These are phyloP conservation scores for Pyrrhosoma nymphula DNA, from an alignment of 2,888 invertebrate species.

Conservation along the genomic window DNA sequence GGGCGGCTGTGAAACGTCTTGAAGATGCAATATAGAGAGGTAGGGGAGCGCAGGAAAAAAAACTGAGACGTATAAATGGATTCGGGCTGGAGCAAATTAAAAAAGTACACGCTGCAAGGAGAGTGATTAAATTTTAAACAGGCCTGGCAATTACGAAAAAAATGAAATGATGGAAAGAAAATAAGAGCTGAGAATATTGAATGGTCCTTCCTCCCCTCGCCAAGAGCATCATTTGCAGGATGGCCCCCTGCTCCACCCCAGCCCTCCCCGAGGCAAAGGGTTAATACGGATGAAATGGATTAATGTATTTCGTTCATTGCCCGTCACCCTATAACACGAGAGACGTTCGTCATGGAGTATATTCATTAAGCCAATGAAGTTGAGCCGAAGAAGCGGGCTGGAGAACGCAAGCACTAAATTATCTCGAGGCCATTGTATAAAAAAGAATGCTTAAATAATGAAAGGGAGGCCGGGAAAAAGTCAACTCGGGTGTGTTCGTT, in stretches of 20 bases:
- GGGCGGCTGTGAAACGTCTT: neutral
- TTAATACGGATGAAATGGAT: conserved; percentile 53
- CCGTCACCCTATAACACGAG: conserved; percentile 31
- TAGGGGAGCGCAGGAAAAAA: conserved; percentile 16
- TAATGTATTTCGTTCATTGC: conserved; percentile 39
- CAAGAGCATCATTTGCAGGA: neutral
- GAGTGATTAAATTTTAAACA: conserved; percentile 55
- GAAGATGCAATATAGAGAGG: neutral
- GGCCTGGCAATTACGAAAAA: conserved; percentile 36
- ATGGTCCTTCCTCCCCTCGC: neutral
- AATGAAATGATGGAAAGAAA: conserved; percentile 19
- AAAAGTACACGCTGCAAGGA: conserved; percentile 54
- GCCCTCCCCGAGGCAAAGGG: neutral
- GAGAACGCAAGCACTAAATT: neutral
- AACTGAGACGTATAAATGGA: neutral
- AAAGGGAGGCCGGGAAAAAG: neutral
- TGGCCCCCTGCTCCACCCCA: neutral
- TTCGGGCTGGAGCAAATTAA: conserved; percentile 47
- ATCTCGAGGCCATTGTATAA: neutral
- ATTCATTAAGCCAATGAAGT: neutral
- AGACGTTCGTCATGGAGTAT: neutral
- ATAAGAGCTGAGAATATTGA: conserved; percentile 45
- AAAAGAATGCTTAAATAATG: neutral
- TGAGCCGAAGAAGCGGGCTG: neutral
- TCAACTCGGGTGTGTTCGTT: neutral